Conservation (phyloP, 2,888 invertebrate species). For the Habroteleia sp. region DNA sequence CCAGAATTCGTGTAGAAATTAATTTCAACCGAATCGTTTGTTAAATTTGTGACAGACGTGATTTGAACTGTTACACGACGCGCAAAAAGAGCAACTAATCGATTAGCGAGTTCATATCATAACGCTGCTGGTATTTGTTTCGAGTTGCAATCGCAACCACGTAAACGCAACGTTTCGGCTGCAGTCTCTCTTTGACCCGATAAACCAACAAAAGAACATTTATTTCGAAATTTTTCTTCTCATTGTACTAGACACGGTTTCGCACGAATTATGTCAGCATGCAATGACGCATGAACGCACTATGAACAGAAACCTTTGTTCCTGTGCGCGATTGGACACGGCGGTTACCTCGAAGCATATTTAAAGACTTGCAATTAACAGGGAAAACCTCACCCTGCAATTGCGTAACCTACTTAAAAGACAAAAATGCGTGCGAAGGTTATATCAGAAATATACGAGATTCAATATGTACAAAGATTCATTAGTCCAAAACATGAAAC, state of each 20-base stretch:
- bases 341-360: no score
- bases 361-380: constrained; percentile 14
- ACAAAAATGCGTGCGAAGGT: no score
- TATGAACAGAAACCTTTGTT: constrained; percentile 64
- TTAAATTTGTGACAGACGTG: constrained; percentile 15
- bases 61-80: constrained; percentile 31
- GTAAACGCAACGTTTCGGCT: constrained; percentile 38
- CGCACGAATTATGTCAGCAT: constrained; percentile 51
- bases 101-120: constrained; percentile 41
- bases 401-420: no score
- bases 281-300: constrained; percentile 53
- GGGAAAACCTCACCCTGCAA: no score
- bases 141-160: constrained; percentile 26
- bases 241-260: constrained; percentile 49
- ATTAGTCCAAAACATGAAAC: no score
- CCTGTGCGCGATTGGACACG: constrained; percentile 56
- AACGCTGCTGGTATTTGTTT: constrained; percentile 21
- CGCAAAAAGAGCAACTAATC: constrained; percentile 36
- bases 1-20: neutral
- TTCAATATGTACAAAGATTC: no score
- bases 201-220: constrained; percentile 38
- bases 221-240: constrained; percentile 44
- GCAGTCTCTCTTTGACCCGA: constrained; percentile 40
- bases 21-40: constrained; percentile 15
- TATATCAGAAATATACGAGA: no score